These are phyloP conservation scores for Calameuta idolon DNA, from an alignment of 2,888 invertebrate species.

Conservation along the genomic window DNA sequence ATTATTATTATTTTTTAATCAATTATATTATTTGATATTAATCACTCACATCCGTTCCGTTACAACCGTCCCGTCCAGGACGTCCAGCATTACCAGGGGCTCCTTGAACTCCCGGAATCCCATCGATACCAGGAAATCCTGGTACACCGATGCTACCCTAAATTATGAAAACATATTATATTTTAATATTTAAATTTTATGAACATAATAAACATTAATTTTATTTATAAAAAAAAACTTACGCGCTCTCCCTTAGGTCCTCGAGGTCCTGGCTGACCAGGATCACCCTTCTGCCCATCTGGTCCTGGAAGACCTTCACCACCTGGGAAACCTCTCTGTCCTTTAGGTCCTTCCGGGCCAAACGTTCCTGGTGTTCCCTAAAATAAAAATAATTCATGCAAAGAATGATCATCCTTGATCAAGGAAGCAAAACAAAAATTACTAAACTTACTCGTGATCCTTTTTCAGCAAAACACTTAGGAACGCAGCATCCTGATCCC, in stretches of 20 bases:
- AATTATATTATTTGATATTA: conserved; percentile 14
- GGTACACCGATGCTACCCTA: conserved; percentile 87
- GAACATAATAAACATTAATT: not conserved
- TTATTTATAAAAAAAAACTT: conserved; percentile 33
- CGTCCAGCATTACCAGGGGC: conserved; percentile 78
- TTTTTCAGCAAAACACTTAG: conserved; percentile 91
- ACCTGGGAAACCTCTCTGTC: conserved; percentile 84
- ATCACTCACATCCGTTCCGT: conserved; percentile 89
- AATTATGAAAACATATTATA: conserved; percentile 19
- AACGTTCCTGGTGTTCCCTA: conserved; percentile 81
- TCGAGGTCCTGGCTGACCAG: conserved; percentile 83
- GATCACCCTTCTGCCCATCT: conserved; percentile 90
- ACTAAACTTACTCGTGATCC: conserved; percentile 77
- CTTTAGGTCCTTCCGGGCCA: conserved; percentile 80
- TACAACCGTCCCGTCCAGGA: conserved; percentile 94
- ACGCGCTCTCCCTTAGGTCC: conserved; percentile 86
- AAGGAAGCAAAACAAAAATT: not conserved
- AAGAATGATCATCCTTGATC: not conserved
- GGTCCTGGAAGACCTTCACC: conserved; percentile 87
- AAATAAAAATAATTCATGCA: conserved; percentile 30
- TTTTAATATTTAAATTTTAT: not conserved
- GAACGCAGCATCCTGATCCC: conserved; percentile 79
- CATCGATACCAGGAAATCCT: conserved; percentile 84
- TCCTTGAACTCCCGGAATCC: conserved; percentile 79
- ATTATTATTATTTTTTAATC: not conserved